A percentile compares a stretch with the other conserved stretches of the same genome.
These are phyloP conservation scores for Drosophila aff. DNA, from an alignment of 1,140 invertebrate species.

Conservation along the genomic window DNA sequence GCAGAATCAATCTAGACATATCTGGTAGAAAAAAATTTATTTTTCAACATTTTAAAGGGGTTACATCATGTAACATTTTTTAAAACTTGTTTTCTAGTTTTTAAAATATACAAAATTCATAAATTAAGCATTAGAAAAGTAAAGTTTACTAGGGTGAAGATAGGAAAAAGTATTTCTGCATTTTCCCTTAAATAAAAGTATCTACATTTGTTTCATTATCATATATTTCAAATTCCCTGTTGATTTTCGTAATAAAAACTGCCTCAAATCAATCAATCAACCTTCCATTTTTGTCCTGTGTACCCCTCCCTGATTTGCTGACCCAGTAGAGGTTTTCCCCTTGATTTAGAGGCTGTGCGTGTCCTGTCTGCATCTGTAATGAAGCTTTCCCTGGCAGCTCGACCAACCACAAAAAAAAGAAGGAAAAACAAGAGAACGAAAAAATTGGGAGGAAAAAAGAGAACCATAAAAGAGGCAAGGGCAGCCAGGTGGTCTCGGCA, in stretches of 20 bases:
- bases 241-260: neutral
- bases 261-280: neutral
- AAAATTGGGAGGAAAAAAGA: neutral
- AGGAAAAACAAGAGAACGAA: conserved; percentile 6
- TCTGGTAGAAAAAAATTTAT: no score
- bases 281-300: conserved; percentile 1
- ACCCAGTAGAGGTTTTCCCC: conserved; percentile 1
- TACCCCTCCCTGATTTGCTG: neutral
- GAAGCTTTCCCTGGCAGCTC: conserved; percentile 6
- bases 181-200: no score
- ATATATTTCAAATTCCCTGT: neutral
- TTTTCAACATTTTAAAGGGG: no score
- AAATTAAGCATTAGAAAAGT: neutral
- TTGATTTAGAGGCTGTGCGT: conserved; percentile 23
- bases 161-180: no score
- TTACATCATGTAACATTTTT: no score
- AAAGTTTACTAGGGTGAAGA: no score
- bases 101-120: neutral
- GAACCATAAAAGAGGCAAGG: conserved; percentile 3
- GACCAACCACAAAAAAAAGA: conserved; percentile 6
- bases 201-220: neutral
- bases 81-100: no score
- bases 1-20: no score
- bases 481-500: conserved; percentile 40
- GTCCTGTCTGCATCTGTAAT: conserved; percentile 37